phyloP scores from a whole-genome alignment of 1,140 invertebrate species.

The Penaeus indicus region DNA sequence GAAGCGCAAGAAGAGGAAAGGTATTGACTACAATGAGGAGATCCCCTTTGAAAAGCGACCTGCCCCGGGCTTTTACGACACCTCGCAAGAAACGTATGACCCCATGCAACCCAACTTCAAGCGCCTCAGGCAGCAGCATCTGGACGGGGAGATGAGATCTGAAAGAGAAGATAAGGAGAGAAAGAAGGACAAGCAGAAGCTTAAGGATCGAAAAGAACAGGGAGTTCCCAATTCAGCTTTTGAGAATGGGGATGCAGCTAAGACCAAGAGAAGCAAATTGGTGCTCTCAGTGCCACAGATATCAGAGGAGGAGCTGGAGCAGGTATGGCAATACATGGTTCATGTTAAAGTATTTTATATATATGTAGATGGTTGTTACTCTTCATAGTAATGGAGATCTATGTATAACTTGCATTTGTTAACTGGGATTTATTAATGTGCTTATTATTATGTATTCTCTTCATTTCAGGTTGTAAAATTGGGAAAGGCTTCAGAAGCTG shows the following conservation, averaged over 20 bases:
- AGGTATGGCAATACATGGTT: constrained; percentile 71
- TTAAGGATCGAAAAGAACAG: constrained; percentile 96
- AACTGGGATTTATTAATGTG: constrained; percentile 44
- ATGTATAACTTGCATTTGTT: not conserved
- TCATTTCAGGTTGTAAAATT: constrained; percentile 91
- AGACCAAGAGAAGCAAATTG: constrained; percentile 91
- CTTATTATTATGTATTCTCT: constrained; percentile 41
- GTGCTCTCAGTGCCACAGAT: constrained; percentile 97
- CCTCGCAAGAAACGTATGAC: constrained; percentile 88
- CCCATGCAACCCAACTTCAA: constrained; percentile 91
- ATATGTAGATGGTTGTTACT: not conserved
- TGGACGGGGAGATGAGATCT: constrained; percentile 90
- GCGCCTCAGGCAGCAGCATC: constrained; percentile 88
- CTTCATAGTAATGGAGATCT: not conserved
- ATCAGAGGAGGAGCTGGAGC: constrained; percentile 81
- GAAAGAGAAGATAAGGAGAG: constrained; percentile 92
- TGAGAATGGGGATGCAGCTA: constrained; percentile 88
- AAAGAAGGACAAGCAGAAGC: constrained; percentile 91
- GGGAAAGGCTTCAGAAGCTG: constrained; percentile 93
- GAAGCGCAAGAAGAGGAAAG: constrained; percentile 82
- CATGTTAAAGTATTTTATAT: constrained; percentile 29
- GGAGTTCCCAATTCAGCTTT: constrained; percentile 94
- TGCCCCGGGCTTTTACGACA: constrained; percentile 93
- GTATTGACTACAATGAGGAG: constrained; percentile 98
- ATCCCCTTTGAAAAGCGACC: constrained; percentile 97